Conservation (phyloP, 2,797 vertebrate genomes). For the Limnodromus scolopaceus region DNA sequence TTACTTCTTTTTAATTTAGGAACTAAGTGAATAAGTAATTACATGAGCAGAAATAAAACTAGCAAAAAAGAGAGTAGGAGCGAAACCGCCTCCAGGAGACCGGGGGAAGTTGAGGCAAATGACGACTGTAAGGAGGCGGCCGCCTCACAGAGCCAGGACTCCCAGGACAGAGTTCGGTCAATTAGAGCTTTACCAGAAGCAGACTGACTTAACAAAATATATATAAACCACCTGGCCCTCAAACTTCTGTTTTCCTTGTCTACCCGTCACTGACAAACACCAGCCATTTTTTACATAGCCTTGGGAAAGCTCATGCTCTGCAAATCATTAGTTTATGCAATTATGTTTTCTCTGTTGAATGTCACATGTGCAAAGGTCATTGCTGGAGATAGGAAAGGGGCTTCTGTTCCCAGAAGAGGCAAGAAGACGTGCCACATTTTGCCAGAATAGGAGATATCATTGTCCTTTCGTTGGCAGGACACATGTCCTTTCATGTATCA, state of each 20-base stretch:
- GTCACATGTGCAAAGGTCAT: neutral
- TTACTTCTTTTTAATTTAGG: neutral
- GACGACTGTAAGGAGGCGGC: fast-evolving
- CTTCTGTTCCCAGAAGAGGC: neutral
- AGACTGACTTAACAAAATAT: neutral
- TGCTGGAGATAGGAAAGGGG: neutral
- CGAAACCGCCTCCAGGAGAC: neutral
- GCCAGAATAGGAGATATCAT: neutral
- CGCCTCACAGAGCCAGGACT: neutral
- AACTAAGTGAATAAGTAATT: neutral
- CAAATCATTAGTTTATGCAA: slow-evolving; percentile 1
- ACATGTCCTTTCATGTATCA: fast-evolving
- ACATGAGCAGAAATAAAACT: neutral
- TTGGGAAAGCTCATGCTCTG: slow-evolving; percentile 5
- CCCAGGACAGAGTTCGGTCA: neutral
- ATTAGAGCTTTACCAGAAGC: slow-evolving; percentile 21
- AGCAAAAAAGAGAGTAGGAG: neutral
- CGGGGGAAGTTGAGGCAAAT: neutral
- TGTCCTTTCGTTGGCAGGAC: neutral
- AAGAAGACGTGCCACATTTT: neutral
- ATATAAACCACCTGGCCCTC: slow-evolving; percentile 1
- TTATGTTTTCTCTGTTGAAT: neutral
- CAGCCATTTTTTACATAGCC: slow-evolving; percentile 20
- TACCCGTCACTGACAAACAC: neutral
- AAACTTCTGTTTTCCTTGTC: neutral